Evolutionary conservation across 1,140 invertebrate species (phyloP).

Genomic region (Archivesica marissinica): DNA sequence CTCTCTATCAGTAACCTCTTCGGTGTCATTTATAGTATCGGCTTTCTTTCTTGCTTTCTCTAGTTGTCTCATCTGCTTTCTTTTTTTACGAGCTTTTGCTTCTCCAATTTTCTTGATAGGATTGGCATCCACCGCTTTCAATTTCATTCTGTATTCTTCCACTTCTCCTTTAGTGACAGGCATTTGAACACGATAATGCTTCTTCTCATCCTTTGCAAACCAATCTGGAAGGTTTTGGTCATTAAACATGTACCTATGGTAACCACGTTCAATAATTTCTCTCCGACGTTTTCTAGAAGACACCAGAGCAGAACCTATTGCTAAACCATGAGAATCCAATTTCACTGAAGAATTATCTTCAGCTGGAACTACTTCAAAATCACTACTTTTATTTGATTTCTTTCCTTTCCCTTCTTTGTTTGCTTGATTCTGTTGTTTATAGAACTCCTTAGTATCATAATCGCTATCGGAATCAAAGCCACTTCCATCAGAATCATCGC

Average conservation of each 20-base stretch:
- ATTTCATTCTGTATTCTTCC: conserved; percentile 85
- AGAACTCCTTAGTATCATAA: conserved; percentile 71
- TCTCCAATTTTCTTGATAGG: conserved; percentile 99
- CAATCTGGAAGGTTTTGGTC: conserved; percentile 95
- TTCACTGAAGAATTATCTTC: conserved; percentile 82
- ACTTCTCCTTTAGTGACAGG: conserved; percentile 90
- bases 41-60: conserved; percentile 98
- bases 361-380: conserved; percentile 87
- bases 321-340: conserved; percentile 92
- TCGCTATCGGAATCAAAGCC: conserved; percentile 69
- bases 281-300: conserved; percentile 80
- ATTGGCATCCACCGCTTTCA: conserved; percentile 95
- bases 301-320: conserved; percentile 82
- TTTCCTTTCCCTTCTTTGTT: conserved; percentile 38
- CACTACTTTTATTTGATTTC: conserved; percentile 82
- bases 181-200: conserved; percentile 92
- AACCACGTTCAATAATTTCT: conserved; percentile 82
- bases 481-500: conserved; percentile 72
- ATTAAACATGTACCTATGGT: conserved; percentile 84
- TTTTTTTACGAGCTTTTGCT: conserved; percentile 99
- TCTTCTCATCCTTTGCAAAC: conserved; percentile 97
- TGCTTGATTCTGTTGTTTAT: conserved; percentile 61
- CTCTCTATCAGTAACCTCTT: conserved; percentile 94
- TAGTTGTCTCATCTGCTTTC: conserved; percentile 91
- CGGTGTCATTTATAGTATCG: conserved; percentile 95